Evolutionary conservation across 2,113 vertebrate species (phyloP).

Genomic region (Lophochroa leadbeateri): DNA sequence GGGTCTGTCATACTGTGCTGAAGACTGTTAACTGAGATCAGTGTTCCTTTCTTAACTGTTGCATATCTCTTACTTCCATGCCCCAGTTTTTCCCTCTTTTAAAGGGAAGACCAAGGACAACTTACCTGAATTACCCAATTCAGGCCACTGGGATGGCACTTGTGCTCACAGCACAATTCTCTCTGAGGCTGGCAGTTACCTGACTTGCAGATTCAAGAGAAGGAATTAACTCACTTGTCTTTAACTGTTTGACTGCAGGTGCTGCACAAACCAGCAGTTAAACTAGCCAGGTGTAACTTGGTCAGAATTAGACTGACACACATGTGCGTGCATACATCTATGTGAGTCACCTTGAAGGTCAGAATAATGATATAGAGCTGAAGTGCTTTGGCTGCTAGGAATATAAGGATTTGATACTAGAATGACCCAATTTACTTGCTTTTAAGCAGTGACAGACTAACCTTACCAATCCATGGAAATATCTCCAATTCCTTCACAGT

Average conservation of each 20-base stretch:
- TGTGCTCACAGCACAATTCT: not conserved
- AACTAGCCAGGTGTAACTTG: not conserved
- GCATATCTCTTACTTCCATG: rapidly evolving
- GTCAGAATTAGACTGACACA: not conserved
- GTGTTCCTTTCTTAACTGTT: not conserved
- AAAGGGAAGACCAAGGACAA: not conserved
- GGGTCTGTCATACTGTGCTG: not conserved
- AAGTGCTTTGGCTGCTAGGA: not conserved
- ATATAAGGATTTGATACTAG: not conserved
- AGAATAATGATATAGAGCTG: not conserved
- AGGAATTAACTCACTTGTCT: not conserved
- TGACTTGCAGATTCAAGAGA: not conserved
- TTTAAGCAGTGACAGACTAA: not conserved
- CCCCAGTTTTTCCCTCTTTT: not conserved
- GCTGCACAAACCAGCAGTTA: not conserved
- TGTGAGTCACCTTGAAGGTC: not conserved
- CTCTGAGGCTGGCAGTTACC: not conserved
- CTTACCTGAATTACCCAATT: not conserved
- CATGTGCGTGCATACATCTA: rapidly evolving
- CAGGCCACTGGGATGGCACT: not conserved
- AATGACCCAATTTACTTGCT: not conserved
- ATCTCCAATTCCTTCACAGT: not conserved
- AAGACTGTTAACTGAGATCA: not conserved
- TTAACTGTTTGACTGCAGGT: not conserved
- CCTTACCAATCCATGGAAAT: not conserved